Percentiles rank a stretch among this genome's conserved stretches.
Evolutionary conservation across 2,888 invertebrate genomes (phyloP).

Genomic region (Sesia apiformis): DNA sequence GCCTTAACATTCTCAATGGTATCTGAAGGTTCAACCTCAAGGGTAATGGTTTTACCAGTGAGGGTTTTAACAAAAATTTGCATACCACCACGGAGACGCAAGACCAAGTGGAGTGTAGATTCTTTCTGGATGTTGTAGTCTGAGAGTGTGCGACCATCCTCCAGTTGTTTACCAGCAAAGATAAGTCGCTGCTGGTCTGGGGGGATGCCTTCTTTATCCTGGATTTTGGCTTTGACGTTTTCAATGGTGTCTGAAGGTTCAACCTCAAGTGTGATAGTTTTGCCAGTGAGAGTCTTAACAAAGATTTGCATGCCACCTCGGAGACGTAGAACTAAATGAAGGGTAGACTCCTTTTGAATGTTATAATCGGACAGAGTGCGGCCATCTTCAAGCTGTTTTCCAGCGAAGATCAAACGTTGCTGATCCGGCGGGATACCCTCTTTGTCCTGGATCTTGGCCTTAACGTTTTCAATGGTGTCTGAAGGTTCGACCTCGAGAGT

Average conservation of each 20-base stretch:
- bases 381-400: slow-evolving; percentile 46
- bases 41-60: slow-evolving; percentile 44
- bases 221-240: slow-evolving; percentile 55
- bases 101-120: slow-evolving; percentile 37
- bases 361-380: slow-evolving; percentile 47
- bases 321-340: slow-evolving; percentile 39
- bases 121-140: slow-evolving; percentile 52
- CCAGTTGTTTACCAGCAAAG: slow-evolving; percentile 45
- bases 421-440: slow-evolving; percentile 52
- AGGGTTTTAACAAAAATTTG: slow-evolving; percentile 52
- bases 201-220: slow-evolving; percentile 51
- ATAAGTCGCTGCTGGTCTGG: slow-evolving; percentile 51
- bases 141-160: slow-evolving; percentile 43
- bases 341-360: slow-evolving; percentile 46
- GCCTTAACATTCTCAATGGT: slow-evolving; percentile 15
- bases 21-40: slow-evolving; percentile 39
- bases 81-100: slow-evolving; percentile 51
- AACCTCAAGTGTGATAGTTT: slow-evolving; percentile 43
- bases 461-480: slow-evolving; percentile 48
- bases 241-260: slow-evolving; percentile 54
- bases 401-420: slow-evolving; percentile 44
- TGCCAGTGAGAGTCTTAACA: slow-evolving; percentile 44
- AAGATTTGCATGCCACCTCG: slow-evolving; percentile 54
- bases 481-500: slow-evolving; percentile 44
- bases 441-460: slow-evolving; percentile 51